These are phyloP conservation scores for Pterostichus madidus DNA, from an alignment of 2,888 invertebrate genomes.

Conservation along the genomic window DNA sequence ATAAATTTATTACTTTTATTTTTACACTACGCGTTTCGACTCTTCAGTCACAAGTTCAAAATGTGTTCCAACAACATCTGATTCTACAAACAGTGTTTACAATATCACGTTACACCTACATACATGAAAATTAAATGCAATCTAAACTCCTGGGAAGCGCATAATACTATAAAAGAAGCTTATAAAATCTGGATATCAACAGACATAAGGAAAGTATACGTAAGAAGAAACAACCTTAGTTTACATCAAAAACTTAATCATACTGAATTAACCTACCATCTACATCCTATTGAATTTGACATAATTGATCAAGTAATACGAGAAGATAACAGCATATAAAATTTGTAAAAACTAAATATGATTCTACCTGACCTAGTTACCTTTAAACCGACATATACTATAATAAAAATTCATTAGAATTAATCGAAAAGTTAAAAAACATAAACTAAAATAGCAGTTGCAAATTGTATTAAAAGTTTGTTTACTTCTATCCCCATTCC, in stretches of 20 bases:
- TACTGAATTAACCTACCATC: not conserved
- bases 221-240: conserved; percentile 21
- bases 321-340: not conserved
- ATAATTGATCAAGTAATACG: conserved; percentile 20
- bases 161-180: conserved; percentile 19
- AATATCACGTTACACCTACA: conserved; percentile 18
- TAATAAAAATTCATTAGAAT: too few species aligned
- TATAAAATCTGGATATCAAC: conserved; percentile 7
- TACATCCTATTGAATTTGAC: conserved; percentile 54
- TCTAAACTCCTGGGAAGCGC: not conserved
- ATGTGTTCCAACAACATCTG: conserved; percentile 43
- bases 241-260: conserved; percentile 36
- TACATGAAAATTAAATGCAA: conserved; percentile 35
- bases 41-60: conserved; percentile 45
- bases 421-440: too few species aligned
- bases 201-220: conserved; percentile 30
- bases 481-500: too few species aligned
- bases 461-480: too few species aligned
- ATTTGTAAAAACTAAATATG: not conserved
- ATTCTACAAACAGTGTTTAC: conserved; percentile 41
- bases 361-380: too few species aligned
- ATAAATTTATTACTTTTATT: too few species aligned
- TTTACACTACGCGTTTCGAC: too few species aligned
- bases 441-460: too few species aligned
- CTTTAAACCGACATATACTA: too few species aligned